Percentiles rank a stretch among this genome's conserved stretches.
Evolutionary conservation across 2,888 invertebrate species (phyloP).

Genomic region (Epistrophella euchroma): DNA sequence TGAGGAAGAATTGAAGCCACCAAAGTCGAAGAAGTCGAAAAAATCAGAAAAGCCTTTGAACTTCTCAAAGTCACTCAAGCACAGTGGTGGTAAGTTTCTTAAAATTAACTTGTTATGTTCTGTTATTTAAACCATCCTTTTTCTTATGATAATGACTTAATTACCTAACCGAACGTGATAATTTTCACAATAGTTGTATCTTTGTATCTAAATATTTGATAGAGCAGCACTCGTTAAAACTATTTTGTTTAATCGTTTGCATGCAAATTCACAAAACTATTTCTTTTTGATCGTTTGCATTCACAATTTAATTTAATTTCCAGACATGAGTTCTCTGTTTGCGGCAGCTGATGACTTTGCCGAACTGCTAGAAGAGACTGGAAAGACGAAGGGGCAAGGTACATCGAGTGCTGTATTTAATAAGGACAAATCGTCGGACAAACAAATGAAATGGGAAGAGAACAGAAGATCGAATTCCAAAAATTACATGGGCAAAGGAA

Average conservation of each 20-base stretch:
- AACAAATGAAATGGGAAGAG: constrained; percentile 93
- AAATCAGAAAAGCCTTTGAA: constrained; percentile 78
- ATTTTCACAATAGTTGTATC: no score
- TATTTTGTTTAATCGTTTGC: no score
- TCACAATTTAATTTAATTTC: constrained; percentile 10
- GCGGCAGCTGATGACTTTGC: constrained; percentile 96
- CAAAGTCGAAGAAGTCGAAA: constrained; percentile 80
- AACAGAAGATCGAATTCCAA: constrained; percentile 84
- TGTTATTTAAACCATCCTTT: not conserved
- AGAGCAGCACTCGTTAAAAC: no score
- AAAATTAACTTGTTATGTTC: not conserved
- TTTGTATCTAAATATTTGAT: no score
- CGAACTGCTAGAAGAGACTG: constrained; percentile 93
- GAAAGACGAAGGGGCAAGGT: constrained; percentile 87
- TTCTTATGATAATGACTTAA: no score
- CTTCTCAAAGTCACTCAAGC: constrained; percentile 81
- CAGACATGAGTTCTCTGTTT: constrained; percentile 88
- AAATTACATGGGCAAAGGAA: constrained; percentile 79
- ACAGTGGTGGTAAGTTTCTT: constrained; percentile 79
- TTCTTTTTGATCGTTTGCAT: not conserved
- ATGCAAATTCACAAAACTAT: not conserved
- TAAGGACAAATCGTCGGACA: constrained; percentile 90
- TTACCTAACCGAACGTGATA: no score
- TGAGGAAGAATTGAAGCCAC: constrained; percentile 75
- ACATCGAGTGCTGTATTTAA: constrained; percentile 89